Percentiles rank a stretch among this genome's conserved stretches.
Conservation (phyloP, 2,113 vertebrate genomes). For the Asarcornis scutulata region DNA sequence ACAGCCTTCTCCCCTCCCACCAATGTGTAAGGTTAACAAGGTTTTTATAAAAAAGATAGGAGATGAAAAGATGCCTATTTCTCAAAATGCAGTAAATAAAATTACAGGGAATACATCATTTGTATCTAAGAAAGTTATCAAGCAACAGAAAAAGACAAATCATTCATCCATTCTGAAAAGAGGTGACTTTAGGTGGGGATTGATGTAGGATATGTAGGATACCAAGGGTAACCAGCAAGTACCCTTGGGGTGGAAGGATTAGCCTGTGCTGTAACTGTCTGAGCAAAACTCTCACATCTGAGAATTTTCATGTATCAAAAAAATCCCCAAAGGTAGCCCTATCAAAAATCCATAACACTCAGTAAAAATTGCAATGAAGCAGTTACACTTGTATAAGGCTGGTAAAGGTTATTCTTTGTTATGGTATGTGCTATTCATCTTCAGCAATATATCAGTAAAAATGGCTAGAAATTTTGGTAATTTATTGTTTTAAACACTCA, state of each 20-base stretch:
- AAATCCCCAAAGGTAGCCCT: neutral
- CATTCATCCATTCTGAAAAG: neutral
- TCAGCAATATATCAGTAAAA: neutral
- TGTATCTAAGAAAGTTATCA: neutral
- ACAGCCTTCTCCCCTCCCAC: neutral
- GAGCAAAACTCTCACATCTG: neutral
- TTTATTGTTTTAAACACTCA: neutral
- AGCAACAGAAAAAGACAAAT: neutral
- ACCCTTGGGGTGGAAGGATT: neutral
- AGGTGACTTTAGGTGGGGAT: neutral
- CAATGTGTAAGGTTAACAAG: neutral
- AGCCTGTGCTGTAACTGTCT: neutral
- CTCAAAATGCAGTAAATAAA: neutral
- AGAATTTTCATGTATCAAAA: neutral
- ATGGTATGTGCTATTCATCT: neutral
- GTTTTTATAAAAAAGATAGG: neutral
- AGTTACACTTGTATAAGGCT: rapidly evolving
- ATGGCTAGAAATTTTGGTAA: neutral
- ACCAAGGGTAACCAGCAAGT: neutral
- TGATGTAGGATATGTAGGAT: neutral
- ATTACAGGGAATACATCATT: neutral
- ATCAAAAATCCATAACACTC: neutral
- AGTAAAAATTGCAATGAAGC: neutral
- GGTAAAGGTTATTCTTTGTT: neutral
- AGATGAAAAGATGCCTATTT: neutral